A percentile compares a stretch with the other conserved stretches of the same genome.
Evolutionary conservation across 2,113 vertebrate genomes (phyloP).

Genomic region (Arenaria interpres): DNA sequence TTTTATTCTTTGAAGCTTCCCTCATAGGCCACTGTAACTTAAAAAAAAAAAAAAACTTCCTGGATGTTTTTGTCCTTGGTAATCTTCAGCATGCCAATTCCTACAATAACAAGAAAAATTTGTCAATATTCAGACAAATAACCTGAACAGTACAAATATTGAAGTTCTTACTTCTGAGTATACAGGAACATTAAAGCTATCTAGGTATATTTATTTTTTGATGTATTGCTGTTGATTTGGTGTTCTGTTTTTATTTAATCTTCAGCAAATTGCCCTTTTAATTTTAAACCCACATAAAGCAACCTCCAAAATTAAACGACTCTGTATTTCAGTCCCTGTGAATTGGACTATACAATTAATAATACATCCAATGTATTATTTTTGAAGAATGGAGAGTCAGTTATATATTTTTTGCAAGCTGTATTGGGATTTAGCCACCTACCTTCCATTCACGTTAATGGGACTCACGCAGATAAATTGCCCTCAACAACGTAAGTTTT

Average conservation of each 20-base stretch:
- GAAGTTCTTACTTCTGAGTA: neutral
- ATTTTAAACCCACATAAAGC: neutral
- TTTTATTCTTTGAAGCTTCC: neutral
- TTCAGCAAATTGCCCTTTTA: neutral
- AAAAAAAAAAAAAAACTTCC: neutral
- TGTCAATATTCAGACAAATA: conserved; percentile 13
- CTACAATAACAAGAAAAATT: neutral
- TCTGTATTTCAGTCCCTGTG: neutral
- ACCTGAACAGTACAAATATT: neutral
- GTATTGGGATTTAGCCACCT: conserved; percentile 16
- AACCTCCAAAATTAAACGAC: neutral
- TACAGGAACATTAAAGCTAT: neutral
- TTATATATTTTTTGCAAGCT: neutral
- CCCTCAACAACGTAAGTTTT: neutral
- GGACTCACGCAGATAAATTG: conserved; percentile 28
- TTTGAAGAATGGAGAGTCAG: neutral
- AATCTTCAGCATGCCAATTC: neutral
- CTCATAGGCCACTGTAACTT: neutral
- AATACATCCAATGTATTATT: neutral
- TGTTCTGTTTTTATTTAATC: neutral
- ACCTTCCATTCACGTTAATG: conserved; percentile 17
- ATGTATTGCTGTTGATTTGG: neutral
- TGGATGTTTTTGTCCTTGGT: neutral
- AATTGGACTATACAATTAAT: neutral
- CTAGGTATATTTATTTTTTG: neutral